A percentile compares a stretch with the other conserved stretches of the same genome.
These are phyloP conservation scores for Diploptera punctata DNA, from an alignment of 2,888 invertebrate species.

Conservation along the genomic window DNA sequence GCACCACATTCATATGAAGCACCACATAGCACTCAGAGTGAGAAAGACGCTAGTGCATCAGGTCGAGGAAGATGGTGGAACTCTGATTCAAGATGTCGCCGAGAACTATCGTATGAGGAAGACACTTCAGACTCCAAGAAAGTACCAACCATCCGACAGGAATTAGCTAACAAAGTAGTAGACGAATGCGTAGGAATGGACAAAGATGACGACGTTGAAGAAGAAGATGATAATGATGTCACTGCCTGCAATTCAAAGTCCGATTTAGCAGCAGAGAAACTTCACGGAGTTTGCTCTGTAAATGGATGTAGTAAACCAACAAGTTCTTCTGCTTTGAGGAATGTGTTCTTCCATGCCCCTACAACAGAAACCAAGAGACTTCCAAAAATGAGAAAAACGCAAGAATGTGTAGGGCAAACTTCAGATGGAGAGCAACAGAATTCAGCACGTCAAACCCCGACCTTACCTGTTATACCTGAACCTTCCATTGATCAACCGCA, in stretches of 20 bases:
- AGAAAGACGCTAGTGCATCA: slow-evolving; percentile 2
- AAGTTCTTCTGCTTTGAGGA: slow-evolving; percentile 59
- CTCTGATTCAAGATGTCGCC: background rate
- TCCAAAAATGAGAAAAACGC: slow-evolving; percentile 30
- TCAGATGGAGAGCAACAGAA: slow-evolving; percentile 20
- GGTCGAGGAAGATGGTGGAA: background rate
- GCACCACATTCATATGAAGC: slow-evolving; percentile 44
- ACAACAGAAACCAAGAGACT: slow-evolving; percentile 37
- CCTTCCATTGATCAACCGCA: slow-evolving; percentile 31
- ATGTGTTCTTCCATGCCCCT: slow-evolving; percentile 58
- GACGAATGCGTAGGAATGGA: slow-evolving; percentile 10
- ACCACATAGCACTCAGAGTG: slow-evolving; percentile 8
- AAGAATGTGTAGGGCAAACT: slow-evolving; percentile 5
- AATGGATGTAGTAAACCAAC: slow-evolving; percentile 45
- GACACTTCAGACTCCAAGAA: background rate
- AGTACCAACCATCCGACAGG: background rate
- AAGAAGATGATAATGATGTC: background rate
- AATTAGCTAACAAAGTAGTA: background rate
- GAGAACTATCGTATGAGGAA: background rate
- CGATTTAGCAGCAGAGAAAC: slow-evolving; percentile 5
- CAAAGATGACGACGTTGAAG: slow-evolving; percentile 10
- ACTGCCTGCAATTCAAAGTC: background rate
- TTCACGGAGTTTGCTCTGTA: background rate
- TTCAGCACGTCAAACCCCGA: slow-evolving; percentile 28
- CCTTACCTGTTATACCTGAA: slow-evolving; percentile 41